Percentiles rank a stretch among this genome's conserved stretches.
Evolutionary conservation across 2,888 invertebrate genomes (phyloP).

Genomic region (Melitaea athalia): DNA sequence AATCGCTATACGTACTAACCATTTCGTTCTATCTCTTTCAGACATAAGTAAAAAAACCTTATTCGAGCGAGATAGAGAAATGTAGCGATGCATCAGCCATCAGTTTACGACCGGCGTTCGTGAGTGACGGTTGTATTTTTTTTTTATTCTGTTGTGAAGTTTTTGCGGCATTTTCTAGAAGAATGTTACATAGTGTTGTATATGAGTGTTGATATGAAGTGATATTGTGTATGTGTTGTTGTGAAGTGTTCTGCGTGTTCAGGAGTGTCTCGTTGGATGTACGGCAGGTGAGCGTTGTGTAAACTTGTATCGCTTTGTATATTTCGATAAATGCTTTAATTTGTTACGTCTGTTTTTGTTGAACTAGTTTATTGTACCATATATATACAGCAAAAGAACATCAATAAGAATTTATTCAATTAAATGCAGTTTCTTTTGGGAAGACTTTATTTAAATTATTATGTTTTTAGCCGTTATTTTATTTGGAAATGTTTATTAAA

Average conservation of each 20-base stretch:
- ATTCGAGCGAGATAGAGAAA: conserved; percentile 45
- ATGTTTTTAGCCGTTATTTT: too few species aligned
- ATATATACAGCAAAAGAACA: too few species aligned
- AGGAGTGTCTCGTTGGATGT: conserved; percentile 27
- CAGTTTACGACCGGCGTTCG: conserved; percentile 47
- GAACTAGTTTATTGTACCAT: too few species aligned
- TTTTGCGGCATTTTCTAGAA: conserved; percentile 26
- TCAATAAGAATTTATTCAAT: too few species aligned
- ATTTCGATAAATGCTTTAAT: conserved; percentile 10
- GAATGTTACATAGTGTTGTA: conserved; percentile 29
- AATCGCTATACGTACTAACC: conserved; percentile 31
- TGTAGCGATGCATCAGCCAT: conserved; percentile 49
- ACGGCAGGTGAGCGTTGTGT: conserved; percentile 30
- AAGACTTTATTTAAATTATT: too few species aligned
- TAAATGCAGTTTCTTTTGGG: too few species aligned
- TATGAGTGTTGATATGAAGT: conserved; percentile 22
- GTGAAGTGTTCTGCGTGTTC: conserved; percentile 12
- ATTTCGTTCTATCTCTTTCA: conserved; percentile 36
- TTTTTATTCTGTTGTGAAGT: conserved; percentile 15
- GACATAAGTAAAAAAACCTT: not conserved
- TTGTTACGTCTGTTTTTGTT: not conserved
- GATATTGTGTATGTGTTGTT: conserved; percentile 19
- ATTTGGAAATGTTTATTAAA: too few species aligned
- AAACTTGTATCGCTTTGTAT: conserved; percentile 4
- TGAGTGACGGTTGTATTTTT: conserved; percentile 42